These are phyloP conservation scores for Resseliella maxima DNA, from an alignment of 2,888 invertebrate genomes.

Conservation along the genomic window DNA sequence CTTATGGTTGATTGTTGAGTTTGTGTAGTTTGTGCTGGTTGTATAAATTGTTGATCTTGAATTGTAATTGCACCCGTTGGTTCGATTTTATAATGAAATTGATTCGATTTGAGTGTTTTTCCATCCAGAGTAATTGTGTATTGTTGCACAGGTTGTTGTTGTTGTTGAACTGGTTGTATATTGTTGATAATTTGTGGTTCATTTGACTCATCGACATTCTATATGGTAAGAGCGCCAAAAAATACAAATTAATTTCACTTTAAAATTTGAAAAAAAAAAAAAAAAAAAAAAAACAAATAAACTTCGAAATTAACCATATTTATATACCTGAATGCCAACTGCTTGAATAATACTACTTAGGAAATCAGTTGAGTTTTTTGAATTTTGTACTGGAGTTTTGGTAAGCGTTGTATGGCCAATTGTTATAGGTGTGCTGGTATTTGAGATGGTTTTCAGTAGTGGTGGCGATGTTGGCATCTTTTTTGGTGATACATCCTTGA, in stretches of 20 bases:
- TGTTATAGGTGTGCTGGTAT: slow-evolving; percentile 12
- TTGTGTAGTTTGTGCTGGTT: slow-evolving; percentile 65
- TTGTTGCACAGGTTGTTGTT: slow-evolving; percentile 63
- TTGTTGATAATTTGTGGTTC: slow-evolving; percentile 59
- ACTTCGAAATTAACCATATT: neutral
- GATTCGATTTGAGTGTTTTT: slow-evolving; percentile 62
- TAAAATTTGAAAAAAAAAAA: slow-evolving; percentile 21
- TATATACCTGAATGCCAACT: slow-evolving; percentile 65
- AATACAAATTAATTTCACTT: slow-evolving; percentile 53
- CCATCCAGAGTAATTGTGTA: slow-evolving; percentile 67
- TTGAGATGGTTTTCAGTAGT: slow-evolving; percentile 55
- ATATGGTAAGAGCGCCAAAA: neutral
- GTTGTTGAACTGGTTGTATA: slow-evolving; percentile 59
- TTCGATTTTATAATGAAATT: slow-evolving; percentile 63
- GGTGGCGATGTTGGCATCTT: slow-evolving; percentile 61
- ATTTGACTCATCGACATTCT: slow-evolving; percentile 63
- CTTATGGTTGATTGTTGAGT: slow-evolving; percentile 40
- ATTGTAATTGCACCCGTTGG: slow-evolving; percentile 46
- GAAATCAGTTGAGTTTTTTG: slow-evolving; percentile 62
- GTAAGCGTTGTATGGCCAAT: slow-evolving; percentile 55
- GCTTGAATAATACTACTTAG: slow-evolving; percentile 67
- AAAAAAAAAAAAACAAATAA: neutral
- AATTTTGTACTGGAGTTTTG: slow-evolving; percentile 58
- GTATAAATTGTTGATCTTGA: slow-evolving; percentile 63
- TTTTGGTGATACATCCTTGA: slow-evolving; percentile 68